These are phyloP conservation scores for Lamellibrachia columna DNA, from an alignment of 2,888 invertebrate genomes.

Conservation along the genomic window DNA sequence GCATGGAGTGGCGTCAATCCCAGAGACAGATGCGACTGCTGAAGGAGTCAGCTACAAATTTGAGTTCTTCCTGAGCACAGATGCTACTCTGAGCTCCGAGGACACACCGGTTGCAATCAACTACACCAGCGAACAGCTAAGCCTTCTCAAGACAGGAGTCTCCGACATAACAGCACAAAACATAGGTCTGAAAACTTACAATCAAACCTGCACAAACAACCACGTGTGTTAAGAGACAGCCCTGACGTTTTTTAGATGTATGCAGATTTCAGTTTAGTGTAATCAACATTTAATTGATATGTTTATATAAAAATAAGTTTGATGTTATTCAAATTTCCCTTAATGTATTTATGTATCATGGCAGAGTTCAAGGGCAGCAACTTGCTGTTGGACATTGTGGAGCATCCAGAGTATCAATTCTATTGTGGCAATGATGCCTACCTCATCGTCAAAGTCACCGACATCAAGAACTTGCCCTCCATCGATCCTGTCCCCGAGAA, in stretches of 20 bases:
- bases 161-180: not conserved
- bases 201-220: too few relatives aligned
- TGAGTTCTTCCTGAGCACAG: slow-evolving; percentile 25
- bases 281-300: too few relatives aligned
- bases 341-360: not conserved
- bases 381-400: slow-evolving; percentile 20
- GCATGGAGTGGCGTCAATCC: not conserved
- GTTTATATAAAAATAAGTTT: too few relatives aligned
- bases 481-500: slow-evolving; percentile 29
- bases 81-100: not conserved
- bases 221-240: too few relatives aligned
- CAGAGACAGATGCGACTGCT: not conserved
- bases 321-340: not conserved
- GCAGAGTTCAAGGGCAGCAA: not conserved
- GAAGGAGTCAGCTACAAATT: slow-evolving; percentile 24
- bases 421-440: slow-evolving; percentile 18
- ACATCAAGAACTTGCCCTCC: slow-evolving; percentile 23
- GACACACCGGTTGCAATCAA: slow-evolving; percentile 18
- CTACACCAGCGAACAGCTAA: slow-evolving; percentile 22
- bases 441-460: slow-evolving; percentile 26
- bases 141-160: slow-evolving; percentile 13
- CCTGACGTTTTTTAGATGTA: too few relatives aligned
- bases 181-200: not conserved
- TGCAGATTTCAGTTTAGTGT: too few relatives aligned
- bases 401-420: not conserved